Percentiles rank a stretch among this genome's conserved stretches.
These are phyloP conservation scores for Argyrosomus japonicus DNA, from an alignment of 2,113 vertebrate genomes.

Conservation along the genomic window DNA sequence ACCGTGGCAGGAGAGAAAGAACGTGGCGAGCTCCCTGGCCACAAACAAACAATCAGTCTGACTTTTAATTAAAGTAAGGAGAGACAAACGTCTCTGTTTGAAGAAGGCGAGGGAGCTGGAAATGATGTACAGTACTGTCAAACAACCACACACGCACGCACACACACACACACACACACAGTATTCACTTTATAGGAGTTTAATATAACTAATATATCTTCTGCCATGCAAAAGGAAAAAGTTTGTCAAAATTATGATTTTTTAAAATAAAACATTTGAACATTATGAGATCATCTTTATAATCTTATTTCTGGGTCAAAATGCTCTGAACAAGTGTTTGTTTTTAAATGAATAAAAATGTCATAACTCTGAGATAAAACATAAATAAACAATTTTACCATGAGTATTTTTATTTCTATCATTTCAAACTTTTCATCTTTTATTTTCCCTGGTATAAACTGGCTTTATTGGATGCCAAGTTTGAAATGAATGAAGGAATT, in stretches of 20 bases:
- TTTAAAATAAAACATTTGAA: neutral
- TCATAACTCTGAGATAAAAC: too few species aligned
- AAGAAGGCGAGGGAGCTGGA: neutral
- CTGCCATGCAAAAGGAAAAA: neutral
- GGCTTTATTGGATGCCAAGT: neutral
- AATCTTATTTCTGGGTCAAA: too few species aligned
- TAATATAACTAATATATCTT: neutral
- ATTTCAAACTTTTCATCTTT: neutral
- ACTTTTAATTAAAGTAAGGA: constrained; percentile 53
- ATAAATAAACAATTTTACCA: too few species aligned
- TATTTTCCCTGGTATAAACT: neutral
- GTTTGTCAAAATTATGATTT: neutral
- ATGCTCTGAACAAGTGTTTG: neutral
- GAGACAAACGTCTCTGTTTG: constrained; percentile 2
- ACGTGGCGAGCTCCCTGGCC: neutral
- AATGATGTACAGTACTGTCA: constrained; percentile 12
- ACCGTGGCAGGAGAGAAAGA: constrained; percentile 7
- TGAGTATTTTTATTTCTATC: too few species aligned
- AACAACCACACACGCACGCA: neutral
- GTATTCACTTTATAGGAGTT: neutral
- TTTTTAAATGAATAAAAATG: neutral
- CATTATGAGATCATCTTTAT: neutral
- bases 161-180: constrained; percentile 8
- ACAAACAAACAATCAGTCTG: constrained; percentile 53
- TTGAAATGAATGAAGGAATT: neutral